Conservation (phyloP, 2,113 vertebrate genomes). For the Neolamprologus caudopunctatus region DNA sequence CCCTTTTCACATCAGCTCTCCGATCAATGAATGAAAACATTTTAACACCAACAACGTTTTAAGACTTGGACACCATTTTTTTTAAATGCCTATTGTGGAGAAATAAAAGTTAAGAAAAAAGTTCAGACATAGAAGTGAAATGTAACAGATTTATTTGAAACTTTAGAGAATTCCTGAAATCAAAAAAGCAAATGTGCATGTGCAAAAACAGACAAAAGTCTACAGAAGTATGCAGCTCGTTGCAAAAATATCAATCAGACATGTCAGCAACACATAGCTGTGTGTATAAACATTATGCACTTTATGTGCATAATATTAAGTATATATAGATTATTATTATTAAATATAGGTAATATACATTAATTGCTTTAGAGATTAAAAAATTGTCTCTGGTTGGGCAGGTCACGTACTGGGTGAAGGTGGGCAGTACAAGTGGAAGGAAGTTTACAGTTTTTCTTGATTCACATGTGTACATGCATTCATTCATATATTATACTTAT, state of each 20-base stretch:
- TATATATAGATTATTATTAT: not conserved
- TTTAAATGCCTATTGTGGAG: not conserved
- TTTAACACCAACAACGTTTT: not conserved
- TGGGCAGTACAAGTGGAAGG: not conserved
- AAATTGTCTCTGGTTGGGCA: not conserved
- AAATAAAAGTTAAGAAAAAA: not conserved
- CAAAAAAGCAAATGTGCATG: not conserved
- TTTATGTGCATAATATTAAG: not conserved
- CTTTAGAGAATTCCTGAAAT: not conserved
- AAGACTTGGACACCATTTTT: rapidly evolving
- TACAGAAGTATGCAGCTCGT: not conserved
- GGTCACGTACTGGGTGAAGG: not conserved
- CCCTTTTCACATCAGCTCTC: not conserved
- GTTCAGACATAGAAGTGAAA: not conserved
- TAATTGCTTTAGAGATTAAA: not conserved
- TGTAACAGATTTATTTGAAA: not conserved
- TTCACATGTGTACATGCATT: rapidly evolving
- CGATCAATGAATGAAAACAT: not conserved
- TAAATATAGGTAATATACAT: not conserved
- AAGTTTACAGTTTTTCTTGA: not conserved
- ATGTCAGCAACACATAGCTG: not conserved
- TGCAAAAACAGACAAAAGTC: not conserved
- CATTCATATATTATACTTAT: not conserved
- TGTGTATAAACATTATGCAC: not conserved
- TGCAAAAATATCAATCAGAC: not conserved